These are phyloP conservation scores for Indri indri DNA, from an alignment of 2,113 vertebrate genomes.

Conservation along the genomic window DNA sequence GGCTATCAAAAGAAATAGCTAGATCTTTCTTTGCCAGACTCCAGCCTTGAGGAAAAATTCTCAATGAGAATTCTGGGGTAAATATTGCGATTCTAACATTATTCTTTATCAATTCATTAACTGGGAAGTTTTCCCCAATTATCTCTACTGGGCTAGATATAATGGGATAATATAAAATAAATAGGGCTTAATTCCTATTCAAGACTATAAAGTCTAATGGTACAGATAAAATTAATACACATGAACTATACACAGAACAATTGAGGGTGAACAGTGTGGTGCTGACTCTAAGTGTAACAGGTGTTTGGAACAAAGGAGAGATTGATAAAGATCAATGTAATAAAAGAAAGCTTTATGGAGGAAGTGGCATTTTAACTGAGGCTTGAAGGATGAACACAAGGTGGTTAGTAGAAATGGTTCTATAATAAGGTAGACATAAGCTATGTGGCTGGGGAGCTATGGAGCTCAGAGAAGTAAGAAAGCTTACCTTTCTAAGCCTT, in stretches of 20 bases:
- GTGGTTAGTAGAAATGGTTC: background rate
- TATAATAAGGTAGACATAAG: background rate
- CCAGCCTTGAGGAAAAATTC: background rate
- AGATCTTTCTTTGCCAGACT: background rate
- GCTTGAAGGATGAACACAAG: background rate
- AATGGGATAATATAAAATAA: background rate
- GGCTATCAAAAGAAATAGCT: background rate
- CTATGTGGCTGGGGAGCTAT: background rate
- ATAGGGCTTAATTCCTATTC: background rate
- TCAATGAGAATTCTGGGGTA: background rate
- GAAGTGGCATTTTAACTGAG: slow-evolving; percentile 31
- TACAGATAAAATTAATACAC: background rate
- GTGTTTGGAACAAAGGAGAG: slow-evolving; percentile 39
- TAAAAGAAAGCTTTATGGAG: slow-evolving; percentile 59
- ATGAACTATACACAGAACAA: background rate
- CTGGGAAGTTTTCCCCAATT: background rate
- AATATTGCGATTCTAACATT: background rate
- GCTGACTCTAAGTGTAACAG: slow-evolving; percentile 30
- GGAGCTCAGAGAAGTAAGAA: background rate
- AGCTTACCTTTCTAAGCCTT: background rate
- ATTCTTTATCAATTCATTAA: background rate
- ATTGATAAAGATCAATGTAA: background rate
- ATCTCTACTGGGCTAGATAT: background rate
- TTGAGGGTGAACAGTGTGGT: background rate
- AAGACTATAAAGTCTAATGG: background rate